A percentile compares a stretch with the other conserved stretches of the same genome.
phyloP scores from a whole-genome alignment of 92 coral and sea anemone species.

The Actinostola sp. region DNA sequence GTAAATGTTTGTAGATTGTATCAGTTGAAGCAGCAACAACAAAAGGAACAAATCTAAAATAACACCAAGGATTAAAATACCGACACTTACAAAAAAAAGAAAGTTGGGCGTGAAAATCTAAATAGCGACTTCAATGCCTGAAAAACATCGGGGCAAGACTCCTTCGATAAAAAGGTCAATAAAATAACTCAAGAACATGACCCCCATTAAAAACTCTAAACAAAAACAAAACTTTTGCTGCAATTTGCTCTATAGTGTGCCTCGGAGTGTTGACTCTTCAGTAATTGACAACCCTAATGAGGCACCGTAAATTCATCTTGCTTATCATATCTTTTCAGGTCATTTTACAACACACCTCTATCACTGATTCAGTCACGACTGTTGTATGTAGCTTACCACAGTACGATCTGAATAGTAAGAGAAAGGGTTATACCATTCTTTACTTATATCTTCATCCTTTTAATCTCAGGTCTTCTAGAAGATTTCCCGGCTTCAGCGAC shows the following conservation, averaged over 20 bases:
- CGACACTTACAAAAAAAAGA: not conserved
- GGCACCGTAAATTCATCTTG: constrained; percentile 10
- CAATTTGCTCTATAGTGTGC: not conserved
- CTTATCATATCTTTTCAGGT: constrained; percentile 29
- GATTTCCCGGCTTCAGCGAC: no score
- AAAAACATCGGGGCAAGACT: no score
- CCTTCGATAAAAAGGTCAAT: not conserved
- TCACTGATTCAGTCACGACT: not conserved
- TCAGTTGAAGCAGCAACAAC: no score
- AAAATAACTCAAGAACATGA: not conserved
- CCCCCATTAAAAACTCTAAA: constrained; percentile 1
- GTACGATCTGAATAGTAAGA: not conserved
- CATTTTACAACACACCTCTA: constrained; percentile 24
- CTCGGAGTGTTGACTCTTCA: not conserved
- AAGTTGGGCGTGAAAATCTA: not conserved
- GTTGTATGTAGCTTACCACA: not conserved
- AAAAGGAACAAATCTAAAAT: no score
- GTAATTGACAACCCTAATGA: constrained; percentile 12
- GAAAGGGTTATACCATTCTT: no score
- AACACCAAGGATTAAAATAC: not conserved
- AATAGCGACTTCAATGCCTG: no score
- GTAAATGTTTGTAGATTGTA: no score
- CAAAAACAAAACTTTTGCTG: not conserved
- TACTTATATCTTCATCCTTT: no score
- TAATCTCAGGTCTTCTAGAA: no score